phyloP scores from a whole-genome alignment of 92 coral and sea anemone genomes.

The Plumapathes pennacea region DNA sequence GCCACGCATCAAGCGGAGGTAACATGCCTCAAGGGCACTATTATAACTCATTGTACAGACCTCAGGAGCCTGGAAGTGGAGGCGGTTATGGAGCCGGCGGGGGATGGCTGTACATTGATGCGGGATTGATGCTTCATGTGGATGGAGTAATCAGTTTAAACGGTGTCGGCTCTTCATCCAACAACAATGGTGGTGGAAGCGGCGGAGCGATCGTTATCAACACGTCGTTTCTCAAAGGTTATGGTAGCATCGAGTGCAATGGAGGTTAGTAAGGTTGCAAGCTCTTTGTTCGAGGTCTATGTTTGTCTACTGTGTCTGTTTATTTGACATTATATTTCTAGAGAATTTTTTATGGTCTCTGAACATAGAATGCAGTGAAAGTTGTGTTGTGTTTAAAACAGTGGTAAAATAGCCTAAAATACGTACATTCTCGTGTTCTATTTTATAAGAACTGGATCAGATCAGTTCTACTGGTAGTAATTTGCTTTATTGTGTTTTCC shows the following conservation, averaged over 20 bases:
- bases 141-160: constrained; percentile 76
- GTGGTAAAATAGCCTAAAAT: too few relatives aligned
- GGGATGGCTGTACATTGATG: constrained; percentile 75
- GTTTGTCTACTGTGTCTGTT: too few relatives aligned
- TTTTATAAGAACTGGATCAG: too few relatives aligned
- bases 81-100: constrained; percentile 97
- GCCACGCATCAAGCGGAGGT: constrained; percentile 90
- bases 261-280: too few relatives aligned
- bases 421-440: too few relatives aligned
- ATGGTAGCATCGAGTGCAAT: constrained; percentile 69
- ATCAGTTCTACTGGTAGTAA: too few relatives aligned
- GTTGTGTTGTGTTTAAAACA: too few relatives aligned
- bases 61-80: constrained; percentile 89
- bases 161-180: constrained; percentile 57
- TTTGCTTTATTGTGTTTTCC: too few relatives aligned
- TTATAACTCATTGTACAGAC: constrained; percentile 81
- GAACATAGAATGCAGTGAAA: too few relatives aligned
- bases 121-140: constrained; percentile 60
- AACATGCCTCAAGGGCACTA: constrained; percentile 47
- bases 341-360: too few relatives aligned
- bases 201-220: constrained; percentile 76
- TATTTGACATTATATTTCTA: too few relatives aligned
- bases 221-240: constrained; percentile 72
- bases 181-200: constrained; percentile 82
- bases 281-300: too few relatives aligned